Evolutionary conservation across 2,113 vertebrate species (phyloP), one percentile per base, ranked within the genome.

Genomic region (Mustelus asterias): DNA sequence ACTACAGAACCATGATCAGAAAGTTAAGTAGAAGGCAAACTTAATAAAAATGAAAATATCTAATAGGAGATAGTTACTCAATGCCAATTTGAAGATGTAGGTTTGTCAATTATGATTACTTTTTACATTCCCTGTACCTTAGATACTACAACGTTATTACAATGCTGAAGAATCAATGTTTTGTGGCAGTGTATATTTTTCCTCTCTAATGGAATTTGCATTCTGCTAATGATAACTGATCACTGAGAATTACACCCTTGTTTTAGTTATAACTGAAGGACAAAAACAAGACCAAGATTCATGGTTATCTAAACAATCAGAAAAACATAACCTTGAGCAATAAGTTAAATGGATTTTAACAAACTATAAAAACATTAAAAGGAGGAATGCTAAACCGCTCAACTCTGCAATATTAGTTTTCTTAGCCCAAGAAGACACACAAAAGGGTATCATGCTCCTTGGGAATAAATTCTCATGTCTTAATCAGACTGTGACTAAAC

Each of bases 271-370:
- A 97, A 96, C 97, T 96, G 96, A 97, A 97, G 96, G 86, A 97
- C 97, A 97, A 97, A 97, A 97, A 97, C 97, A 97, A 96, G 97
- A 97, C 97, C 97, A 97, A 97, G 98, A 98, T 98, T 98, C 29
- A 96, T 97, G 97, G 97, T 97, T 98, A 98, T 98, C 98, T 96
- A 96, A 96, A 97, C 97, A 98, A 98, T 98, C 97, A 98, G 97
- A 98, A 97, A 98, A 98, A 98, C 97, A 97, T 97, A 97, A 96
- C 96, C 97, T 97, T 96, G 95, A 96, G 96, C 96, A 96, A 96
- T 96, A 97, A 96, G 96, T 97, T 96, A 96, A 97, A 96, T 96
- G 97, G 97, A 97, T 96, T 78, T 96, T 97, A 96, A 96, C 92
- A 63, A 83, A 88, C 29, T 29, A 93, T 60, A 94, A 96, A 95